These are phyloP conservation scores for Escarpia spicata DNA, from an alignment of 2,888 invertebrate species.

Conservation along the genomic window DNA sequence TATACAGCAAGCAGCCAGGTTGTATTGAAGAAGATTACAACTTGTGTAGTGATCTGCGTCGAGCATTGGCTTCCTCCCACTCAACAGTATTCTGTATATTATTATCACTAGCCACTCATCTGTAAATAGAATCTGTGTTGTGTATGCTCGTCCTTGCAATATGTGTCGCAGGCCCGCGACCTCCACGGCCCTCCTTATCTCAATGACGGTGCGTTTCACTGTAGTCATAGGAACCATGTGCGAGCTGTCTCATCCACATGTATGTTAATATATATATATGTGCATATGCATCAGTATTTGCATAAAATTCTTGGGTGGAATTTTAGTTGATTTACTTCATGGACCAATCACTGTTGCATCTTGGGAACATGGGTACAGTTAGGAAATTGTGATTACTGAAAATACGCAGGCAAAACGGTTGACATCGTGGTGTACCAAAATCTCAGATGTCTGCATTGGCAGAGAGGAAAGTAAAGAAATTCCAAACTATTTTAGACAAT, in stretches of 20 bases:
- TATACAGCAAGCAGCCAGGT: not conserved
- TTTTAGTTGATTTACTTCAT: not conserved
- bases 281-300: not conserved
- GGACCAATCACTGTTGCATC: not conserved
- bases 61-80: not conserved
- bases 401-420: not conserved
- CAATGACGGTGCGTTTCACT: not conserved
- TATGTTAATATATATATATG: not conserved
- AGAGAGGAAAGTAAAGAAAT: not conserved
- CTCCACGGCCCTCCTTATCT: not conserved
- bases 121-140: constrained; percentile 6
- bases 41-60: not conserved
- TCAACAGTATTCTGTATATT: constrained; percentile 13
- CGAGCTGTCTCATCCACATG: not conserved
- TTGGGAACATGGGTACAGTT: not conserved
- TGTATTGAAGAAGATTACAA: not conserved
- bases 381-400: not conserved
- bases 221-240: not conserved
- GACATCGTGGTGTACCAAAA: not conserved
- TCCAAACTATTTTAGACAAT: not conserved
- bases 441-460: not conserved
- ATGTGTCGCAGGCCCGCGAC: not conserved
- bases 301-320: not conserved
- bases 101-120: constrained; percentile 3
- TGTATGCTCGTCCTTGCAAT: not conserved